Percentiles rank a stretch among this genome's conserved stretches.
phyloP scores from a whole-genome alignment of 2,113 vertebrate species.

The Microtus montanus region DNA sequence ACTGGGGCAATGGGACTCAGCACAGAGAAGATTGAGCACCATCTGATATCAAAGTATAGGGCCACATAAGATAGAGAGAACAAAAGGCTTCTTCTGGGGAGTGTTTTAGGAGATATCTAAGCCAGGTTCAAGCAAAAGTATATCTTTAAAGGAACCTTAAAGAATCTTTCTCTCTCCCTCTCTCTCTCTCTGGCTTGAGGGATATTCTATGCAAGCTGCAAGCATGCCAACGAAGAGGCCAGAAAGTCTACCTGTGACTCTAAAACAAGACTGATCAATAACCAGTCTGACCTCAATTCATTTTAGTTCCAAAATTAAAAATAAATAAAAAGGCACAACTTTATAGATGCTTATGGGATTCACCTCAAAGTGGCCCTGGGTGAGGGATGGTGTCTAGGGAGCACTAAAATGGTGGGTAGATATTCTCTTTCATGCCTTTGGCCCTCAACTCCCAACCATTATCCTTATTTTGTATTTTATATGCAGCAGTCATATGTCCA shows the following conservation, averaged over 20 bases:
- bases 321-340: conserved; percentile 54
- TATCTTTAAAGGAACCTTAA: background rate
- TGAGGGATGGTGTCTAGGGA: background rate
- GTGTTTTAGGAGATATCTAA: background rate
- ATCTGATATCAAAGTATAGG: background rate
- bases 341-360: conserved; percentile 13
- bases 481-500: background rate
- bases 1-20: background rate
- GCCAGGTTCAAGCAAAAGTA: background rate
- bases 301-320: conserved; percentile 67
- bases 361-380: background rate
- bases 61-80: background rate
- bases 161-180: background rate
- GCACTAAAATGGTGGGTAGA: too few species aligned
- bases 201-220: conserved; percentile 27
- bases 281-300: conserved; percentile 59
- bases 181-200: background rate
- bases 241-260: conserved; percentile 58
- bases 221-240: conserved; percentile 23
- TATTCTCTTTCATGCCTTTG: background rate
- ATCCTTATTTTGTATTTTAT: background rate
- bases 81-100: background rate
- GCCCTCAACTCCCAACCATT: background rate
- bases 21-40: background rate
- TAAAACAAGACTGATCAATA: conserved; percentile 69